Base-by-base conservation (phyloP, 2,888 invertebrate species). In the Phrixothrix hirtus region DNA sequence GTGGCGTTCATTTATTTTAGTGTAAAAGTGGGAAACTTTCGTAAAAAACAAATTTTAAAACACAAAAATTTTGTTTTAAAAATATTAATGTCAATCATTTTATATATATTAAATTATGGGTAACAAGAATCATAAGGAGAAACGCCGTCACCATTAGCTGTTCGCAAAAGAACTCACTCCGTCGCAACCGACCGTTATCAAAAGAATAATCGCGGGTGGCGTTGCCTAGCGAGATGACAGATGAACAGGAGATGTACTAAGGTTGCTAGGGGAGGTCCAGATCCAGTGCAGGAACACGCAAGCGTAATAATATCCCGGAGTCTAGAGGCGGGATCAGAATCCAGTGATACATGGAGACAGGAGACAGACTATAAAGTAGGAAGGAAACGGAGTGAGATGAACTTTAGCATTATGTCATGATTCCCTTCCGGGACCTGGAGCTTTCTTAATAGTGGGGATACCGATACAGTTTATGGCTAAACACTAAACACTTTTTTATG, bases 391-490 rank as follows among this genome's bases (percentile, higher is more conserved):
- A 52, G 55, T 62, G 48, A 48, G 51, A 51, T 36, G 51, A 41
- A 47, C 45, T 45, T 41, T 32, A 45, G 43, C 47, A 51, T 51
- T 50, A 49, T 55, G 52, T 56, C 53, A 53, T 46, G 57, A 53
- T 60, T 56, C 57, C 45, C 47, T 55, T 59, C 57, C 59, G 57
- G 55, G 55, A 66, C 63, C 67, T 66, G 68, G 68, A 66, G 65
- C 64, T 57, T 63, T 64, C 66, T 68, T 68, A 68, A 68, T 66
- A 67, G 69, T 67, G 69, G 71, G 71, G 68, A 71, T 71, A 70
- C 72, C 70, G 71, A 73, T 72, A 73, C 72, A 73, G 71, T 74
- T 74, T 74, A 74, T 71, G 72, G 70, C 70, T 71, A 72, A 74
- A 72, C 73, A 68, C 71, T 73, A 72, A 74, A 74, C 73, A 73